Conservation (phyloP, 2,888 invertebrate genomes). For the Itoplectis maculator region DNA sequence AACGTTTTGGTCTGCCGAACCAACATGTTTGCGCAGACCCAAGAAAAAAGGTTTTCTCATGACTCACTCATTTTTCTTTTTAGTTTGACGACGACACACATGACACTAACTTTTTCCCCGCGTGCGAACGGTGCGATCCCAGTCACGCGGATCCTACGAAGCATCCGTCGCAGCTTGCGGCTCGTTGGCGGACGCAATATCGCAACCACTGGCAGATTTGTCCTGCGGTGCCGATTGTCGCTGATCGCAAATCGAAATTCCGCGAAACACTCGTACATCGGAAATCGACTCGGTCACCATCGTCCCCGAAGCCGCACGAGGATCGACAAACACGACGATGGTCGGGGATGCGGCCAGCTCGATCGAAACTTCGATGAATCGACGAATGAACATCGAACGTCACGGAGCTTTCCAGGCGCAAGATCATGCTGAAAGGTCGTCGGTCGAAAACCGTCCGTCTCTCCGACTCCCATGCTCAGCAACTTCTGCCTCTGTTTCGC, state of each 20-base stretch:
- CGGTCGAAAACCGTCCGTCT: constrained; percentile 2
- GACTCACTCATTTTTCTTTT: too few relatives aligned
- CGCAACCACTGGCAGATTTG: neutral
- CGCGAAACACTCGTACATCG: neutral
- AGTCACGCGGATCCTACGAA: neutral
- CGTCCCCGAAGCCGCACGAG: neutral
- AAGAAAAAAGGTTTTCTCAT: too few relatives aligned
- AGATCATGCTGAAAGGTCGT: neutral
- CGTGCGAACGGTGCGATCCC: neutral
- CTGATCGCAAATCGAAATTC: constrained; percentile 6
- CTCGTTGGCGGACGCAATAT: neutral
- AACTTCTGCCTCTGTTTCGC: constrained; percentile 3
- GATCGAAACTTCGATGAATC: constrained; percentile 1
- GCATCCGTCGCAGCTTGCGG: neutral
- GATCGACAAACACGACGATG: neutral
- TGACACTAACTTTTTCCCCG: neutral
- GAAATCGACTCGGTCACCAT: neutral
- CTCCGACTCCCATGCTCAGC: neutral
- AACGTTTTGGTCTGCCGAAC: too few relatives aligned
- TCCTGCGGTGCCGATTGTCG: neutral
- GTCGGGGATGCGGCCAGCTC: neutral
- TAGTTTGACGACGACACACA: neutral
- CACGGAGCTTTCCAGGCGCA: too few relatives aligned
- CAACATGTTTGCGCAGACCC: too few relatives aligned
- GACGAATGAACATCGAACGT: neutral